Conservation (phyloP, 2,113 vertebrate species). For the Sus scrofa region T2T-Sscrofa CM000813.6:67214501-67215000, state of each 20-base stretch:
- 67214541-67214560: conserved; percentile 95
- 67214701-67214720: conserved; percentile 87
- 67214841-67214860: neutral
- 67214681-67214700: conserved; percentile 80
- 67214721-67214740: conserved; percentile 76
- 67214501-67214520: conserved; percentile 76
- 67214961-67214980: neutral
- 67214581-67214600: conserved; percentile 96
- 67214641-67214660: conserved; percentile 86
- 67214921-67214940: neutral
- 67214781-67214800: conserved; percentile 85
- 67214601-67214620: conserved; percentile 91
- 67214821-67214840: conserved; percentile 25
- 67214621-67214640: conserved; percentile 90
- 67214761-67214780: conserved; percentile 58
- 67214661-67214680: conserved; percentile 81
- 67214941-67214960: neutral
- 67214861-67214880: neutral
- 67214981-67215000: neutral
- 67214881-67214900: neutral
- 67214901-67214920: neutral
- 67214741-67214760: conserved; percentile 33
- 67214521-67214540: conserved; percentile 93
- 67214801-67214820: conserved; percentile 45
- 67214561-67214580: conserved; percentile 97